Base-by-base conservation (phyloP, 2,113 vertebrate genomes). In the human region DNA sequence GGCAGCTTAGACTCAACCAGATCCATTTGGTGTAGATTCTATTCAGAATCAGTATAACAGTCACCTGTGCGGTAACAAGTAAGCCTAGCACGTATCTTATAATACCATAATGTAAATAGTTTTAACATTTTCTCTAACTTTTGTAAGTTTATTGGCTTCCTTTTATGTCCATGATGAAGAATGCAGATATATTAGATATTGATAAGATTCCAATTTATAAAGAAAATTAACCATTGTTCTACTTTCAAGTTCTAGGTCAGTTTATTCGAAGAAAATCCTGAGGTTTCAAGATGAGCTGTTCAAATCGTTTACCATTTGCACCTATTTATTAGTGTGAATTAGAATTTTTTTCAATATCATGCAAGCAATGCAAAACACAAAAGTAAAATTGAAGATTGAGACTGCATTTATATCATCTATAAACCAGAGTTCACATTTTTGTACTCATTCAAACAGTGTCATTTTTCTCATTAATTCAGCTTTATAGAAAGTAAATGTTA, bases 211-310 rank as follows among this genome's bases (percentile, higher is more conserved):
- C 83, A 32, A 40, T n/a, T 59, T 92, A 75, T 86, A 86, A 95
- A 76, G 70, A 83, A 93, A 97, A 79, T 50, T 75, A 93, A 86
- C 79, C 48, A 68, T 30, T 93, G 57, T 11, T 50, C 23, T 4
- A 80, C 88, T 93, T 96, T 92, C n/a, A 93, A 75, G 30, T 93
- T 97, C 52, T 82, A 68, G 64, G 50, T 96, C 82, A 94, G 23
- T 75, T 93, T 94, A 92, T 66, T 66, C 97, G 76, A 94, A 52
- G 76, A 90, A 92, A 92, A 94, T 89, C 55, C 48, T 93, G 32
- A 95, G 57, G 66, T 84, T 90, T 96, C 45, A 92, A 84, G n/a
- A 78, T 30, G 30, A 96, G 32, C 27, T 93, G 6, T 79, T 95
- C 64, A 96, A 87, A 83, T 61, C 35, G 35, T 61, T 61, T 90